Conservation (phyloP, 1,140 invertebrate genomes). For the Eriocheir sinensis region DNA sequence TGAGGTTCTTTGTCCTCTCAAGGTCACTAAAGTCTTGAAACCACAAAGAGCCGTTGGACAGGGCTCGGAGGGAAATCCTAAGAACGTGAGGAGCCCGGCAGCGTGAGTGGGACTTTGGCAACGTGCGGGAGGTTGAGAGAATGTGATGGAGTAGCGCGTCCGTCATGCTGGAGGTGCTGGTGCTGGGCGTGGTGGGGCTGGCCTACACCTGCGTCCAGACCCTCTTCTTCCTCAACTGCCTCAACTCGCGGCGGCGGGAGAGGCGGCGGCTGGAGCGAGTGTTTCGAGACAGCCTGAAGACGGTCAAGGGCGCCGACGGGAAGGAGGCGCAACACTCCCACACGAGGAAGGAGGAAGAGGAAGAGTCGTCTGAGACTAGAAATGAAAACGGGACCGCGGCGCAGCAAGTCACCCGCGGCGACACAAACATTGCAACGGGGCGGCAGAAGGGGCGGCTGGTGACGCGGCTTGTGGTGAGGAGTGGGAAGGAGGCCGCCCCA, state of each 20-base stretch:
- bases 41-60: neutral
- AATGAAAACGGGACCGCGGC: slow-evolving; percentile 60
- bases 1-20: neutral
- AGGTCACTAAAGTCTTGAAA: neutral
- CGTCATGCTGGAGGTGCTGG: slow-evolving; percentile 60
- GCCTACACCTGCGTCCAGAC: slow-evolving; percentile 68
- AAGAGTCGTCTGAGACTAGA: neutral
- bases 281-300: slow-evolving; percentile 50
- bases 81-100: too few relatives aligned
- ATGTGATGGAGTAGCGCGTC: neutral
- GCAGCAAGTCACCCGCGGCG: neutral
- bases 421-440: neutral
- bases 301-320: neutral
- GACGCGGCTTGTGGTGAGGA: slow-evolving; percentile 66
- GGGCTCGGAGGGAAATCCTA: too few relatives aligned
- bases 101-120: neutral
- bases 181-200: slow-evolving; percentile 62
- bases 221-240: slow-evolving; percentile 72
- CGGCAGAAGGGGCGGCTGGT: slow-evolving; percentile 48
- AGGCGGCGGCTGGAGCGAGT: slow-evolving; percentile 56
- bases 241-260: slow-evolving; percentile 71
- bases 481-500: slow-evolving; percentile 55
- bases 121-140: neutral
- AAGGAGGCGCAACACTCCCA: neutral
- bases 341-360: neutral